Percentiles rank a stretch among this genome's conserved stretches.
These are phyloP conservation scores for Thysanoteuthis rhombus DNA, from an alignment of 2,888 invertebrate genomes.

Conservation along the genomic window DNA sequence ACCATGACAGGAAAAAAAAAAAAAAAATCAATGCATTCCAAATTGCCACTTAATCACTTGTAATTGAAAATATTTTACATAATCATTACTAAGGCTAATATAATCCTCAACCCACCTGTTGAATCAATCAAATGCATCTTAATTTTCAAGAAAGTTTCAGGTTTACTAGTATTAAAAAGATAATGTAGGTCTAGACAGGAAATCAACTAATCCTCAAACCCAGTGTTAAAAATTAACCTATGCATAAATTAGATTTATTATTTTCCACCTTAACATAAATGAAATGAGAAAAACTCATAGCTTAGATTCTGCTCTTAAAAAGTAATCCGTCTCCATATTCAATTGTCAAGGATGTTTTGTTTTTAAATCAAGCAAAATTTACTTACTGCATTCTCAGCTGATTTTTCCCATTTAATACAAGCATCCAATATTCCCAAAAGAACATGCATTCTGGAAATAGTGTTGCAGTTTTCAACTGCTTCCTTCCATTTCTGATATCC, in stretches of 20 bases:
- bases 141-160: too few relatives aligned
- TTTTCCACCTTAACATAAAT: too few relatives aligned
- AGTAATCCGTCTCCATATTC: background rate
- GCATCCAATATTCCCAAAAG: slow-evolving; percentile 67
- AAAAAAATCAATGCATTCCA: background rate
- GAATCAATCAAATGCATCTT: too few relatives aligned
- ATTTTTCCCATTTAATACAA: slow-evolving; percentile 69
- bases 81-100: background rate
- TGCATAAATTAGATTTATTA: too few relatives aligned
- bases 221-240: too few relatives aligned
- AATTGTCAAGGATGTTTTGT: too few relatives aligned
- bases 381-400: slow-evolving; percentile 68
- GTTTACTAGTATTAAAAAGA: too few relatives aligned
- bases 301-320: background rate
- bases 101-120: too few relatives aligned
- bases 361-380: background rate
- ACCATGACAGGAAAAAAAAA: too few relatives aligned
- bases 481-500: slow-evolving; percentile 61
- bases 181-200: too few relatives aligned
- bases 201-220: too few relatives aligned
- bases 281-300: too few relatives aligned
- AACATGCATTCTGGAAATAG: slow-evolving; percentile 66
- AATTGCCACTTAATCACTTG: background rate
- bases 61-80: background rate
- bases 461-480: slow-evolving; percentile 59